Percentiles rank a stretch among this genome's conserved stretches.
phyloP scores from a whole-genome alignment of 2,113 vertebrate species.

The Neodontobutis hainanensis region DNA sequence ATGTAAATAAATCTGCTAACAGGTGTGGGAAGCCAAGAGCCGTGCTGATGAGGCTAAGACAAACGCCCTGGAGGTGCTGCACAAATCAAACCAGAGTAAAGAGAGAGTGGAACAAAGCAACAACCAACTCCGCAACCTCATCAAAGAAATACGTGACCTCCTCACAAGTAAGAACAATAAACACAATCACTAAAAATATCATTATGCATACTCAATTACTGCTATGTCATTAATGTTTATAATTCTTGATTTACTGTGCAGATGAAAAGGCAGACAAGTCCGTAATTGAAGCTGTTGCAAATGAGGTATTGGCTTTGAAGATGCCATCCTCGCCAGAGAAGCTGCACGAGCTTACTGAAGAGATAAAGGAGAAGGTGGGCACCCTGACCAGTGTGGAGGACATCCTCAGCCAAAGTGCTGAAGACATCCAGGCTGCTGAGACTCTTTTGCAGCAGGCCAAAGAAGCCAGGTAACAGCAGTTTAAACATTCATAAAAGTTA shows the following conservation, averaged over 20 bases:
- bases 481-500: neutral
- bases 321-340: slow-evolving; percentile 89
- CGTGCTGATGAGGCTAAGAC: slow-evolving; percentile 90
- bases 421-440: slow-evolving; percentile 86
- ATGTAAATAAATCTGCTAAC: neutral
- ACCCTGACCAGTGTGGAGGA: slow-evolving; percentile 89
- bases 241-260: slow-evolving; percentile 39
- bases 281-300: slow-evolving; percentile 91
- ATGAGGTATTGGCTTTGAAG: slow-evolving; percentile 90
- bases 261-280: slow-evolving; percentile 88
- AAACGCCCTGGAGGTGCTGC: slow-evolving; percentile 84
- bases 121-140: slow-evolving; percentile 88
- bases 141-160: slow-evolving; percentile 93
- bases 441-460: slow-evolving; percentile 85
- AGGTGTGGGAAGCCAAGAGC: slow-evolving; percentile 91
- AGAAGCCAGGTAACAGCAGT: slow-evolving; percentile 78
- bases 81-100: slow-evolving; percentile 89
- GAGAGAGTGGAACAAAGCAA: slow-evolving; percentile 90
- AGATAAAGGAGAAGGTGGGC: slow-evolving; percentile 87
- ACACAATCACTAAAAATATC: neutral
- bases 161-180: slow-evolving; percentile 82
- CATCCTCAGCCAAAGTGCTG: slow-evolving; percentile 88
- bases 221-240: neutral
- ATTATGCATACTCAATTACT: neutral
- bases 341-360: slow-evolving; percentile 86